Evolutionary conservation across 2,797 vertebrate species (phyloP), one percentile per base, ranked within the genome.

Genomic region (Phylloscopus collybita): DNA sequence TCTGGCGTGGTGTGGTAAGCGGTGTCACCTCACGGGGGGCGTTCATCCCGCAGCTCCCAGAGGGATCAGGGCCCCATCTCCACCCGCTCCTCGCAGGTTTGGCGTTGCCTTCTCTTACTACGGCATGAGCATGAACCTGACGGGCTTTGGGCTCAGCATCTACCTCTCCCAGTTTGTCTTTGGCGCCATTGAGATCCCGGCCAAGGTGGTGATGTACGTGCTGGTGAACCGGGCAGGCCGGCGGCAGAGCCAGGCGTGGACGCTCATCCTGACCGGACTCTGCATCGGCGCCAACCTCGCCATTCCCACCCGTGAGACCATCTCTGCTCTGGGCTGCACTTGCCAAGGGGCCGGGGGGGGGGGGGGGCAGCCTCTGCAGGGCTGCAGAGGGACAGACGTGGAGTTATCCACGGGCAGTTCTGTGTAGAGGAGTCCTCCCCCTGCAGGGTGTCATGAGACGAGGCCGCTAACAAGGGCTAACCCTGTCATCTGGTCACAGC

Each of bases 141-240:
- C 98, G 1, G 98, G 98, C 65, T 98, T 99, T 80, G 98, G 98
- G 36, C 97, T 99, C 66, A 98, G 97, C 49, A 96, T 98, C 42
- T 99, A 99, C 88, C 97, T 99, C 50, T 99, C 98, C 26, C 99
- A 99, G 89, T 98, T 99, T 90, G 95, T 98, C 27, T 99, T 98
- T 5, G 98, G 96, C 5, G 14, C 93, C 12, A 97, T 98, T 70
- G 99, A 99, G 95, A 13, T 99, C 49, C 99, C 99, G 34, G 97
- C 98, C 93, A 99, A 99, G 97, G 3, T 98, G 7, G 4, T 80
- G 1, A 93, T 98, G 60, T 99, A 98, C 17, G 86, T 97, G 75
- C 86, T 98, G 11, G 97, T 99, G 97, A 98, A 98, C 61, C 97
- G 92, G 38, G 84, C 97, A 0, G 99, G 99, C 42, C 98, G 99